These are phyloP conservation scores for Strix aluco DNA, from an alignment of 2,113 vertebrate species.

Conservation along the genomic window DNA sequence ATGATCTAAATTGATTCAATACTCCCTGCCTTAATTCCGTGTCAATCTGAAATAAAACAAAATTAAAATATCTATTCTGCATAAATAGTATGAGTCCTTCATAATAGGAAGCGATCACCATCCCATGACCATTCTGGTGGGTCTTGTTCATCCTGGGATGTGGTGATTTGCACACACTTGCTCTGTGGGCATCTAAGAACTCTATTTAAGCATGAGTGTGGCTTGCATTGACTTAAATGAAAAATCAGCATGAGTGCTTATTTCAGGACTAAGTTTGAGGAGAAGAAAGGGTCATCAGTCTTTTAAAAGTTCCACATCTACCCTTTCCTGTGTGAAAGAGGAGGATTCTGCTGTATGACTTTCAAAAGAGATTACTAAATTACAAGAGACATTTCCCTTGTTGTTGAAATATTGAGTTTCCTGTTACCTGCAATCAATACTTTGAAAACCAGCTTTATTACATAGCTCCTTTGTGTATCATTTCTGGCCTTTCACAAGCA, in stretches of 20 bases:
- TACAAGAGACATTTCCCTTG: background rate
- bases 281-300: background rate
- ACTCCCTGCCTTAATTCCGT: background rate
- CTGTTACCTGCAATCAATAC: background rate
- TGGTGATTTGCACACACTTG: background rate
- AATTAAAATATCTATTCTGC: background rate
- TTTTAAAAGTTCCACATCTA: background rate
- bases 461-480: background rate
- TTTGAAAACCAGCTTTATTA: background rate
- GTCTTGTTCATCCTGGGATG: too few relatives aligned
- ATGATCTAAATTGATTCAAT: background rate
- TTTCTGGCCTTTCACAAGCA: background rate
- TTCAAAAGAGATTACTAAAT: background rate
- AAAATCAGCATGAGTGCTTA: background rate
- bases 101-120: background rate
- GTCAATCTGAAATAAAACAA: background rate
- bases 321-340: background rate
- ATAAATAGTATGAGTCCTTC: background rate
- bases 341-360: background rate
- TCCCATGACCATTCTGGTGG: background rate
- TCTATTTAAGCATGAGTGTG: rapidly evolving
- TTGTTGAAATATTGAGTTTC: background rate
- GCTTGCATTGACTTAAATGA: background rate
- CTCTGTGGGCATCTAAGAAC: background rate
- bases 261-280: background rate